These are phyloP conservation scores for Lordiphosa collinella DNA, from an alignment of 1,140 invertebrate genomes.

Conservation along the genomic window DNA sequence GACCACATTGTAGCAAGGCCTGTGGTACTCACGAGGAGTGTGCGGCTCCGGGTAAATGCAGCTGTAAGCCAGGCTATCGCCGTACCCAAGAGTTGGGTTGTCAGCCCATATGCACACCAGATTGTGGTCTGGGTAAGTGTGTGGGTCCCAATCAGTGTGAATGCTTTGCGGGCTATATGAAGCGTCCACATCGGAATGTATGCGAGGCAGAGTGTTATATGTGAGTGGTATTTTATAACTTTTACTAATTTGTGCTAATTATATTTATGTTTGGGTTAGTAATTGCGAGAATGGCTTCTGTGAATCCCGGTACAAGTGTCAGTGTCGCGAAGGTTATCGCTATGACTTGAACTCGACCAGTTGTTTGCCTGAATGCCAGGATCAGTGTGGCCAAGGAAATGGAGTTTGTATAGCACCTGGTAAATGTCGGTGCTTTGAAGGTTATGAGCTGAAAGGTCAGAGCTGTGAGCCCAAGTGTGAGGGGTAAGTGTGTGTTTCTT, in stretches of 20 bases:
- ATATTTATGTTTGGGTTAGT: constrained; percentile 14
- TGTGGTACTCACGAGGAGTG: constrained; percentile 80
- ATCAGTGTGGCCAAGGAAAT: constrained; percentile 74
- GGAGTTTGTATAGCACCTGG: constrained; percentile 81
- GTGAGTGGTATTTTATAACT: constrained; percentile 28
- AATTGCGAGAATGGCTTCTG: constrained; percentile 83
- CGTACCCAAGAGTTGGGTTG: constrained; percentile 57
- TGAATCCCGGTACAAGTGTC: constrained; percentile 81
- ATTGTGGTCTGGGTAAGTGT: constrained; percentile 82
- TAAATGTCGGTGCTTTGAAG: constrained; percentile 83
- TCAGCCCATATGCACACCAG: constrained; percentile 75
- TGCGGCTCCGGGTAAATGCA: constrained; percentile 81
- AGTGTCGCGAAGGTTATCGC: constrained; percentile 82
- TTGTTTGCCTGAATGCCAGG: constrained; percentile 61
- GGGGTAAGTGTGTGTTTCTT: constrained; percentile 23
- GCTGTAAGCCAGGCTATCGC: constrained; percentile 82
- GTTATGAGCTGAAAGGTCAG: constrained; percentile 70
- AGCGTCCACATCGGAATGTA: constrained; percentile 60
- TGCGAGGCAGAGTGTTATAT: constrained; percentile 73
- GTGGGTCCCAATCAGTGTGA: constrained; percentile 82
- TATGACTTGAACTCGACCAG: constrained; percentile 74
- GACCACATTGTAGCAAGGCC: constrained; percentile 72
- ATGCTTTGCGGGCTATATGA: constrained; percentile 80
- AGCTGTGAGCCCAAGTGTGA: constrained; percentile 63
- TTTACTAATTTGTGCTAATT: neutral